phyloP scores from a whole-genome alignment of 2,113 vertebrate genomes.

The Hypocryptadius cinnamomeus region DNA sequence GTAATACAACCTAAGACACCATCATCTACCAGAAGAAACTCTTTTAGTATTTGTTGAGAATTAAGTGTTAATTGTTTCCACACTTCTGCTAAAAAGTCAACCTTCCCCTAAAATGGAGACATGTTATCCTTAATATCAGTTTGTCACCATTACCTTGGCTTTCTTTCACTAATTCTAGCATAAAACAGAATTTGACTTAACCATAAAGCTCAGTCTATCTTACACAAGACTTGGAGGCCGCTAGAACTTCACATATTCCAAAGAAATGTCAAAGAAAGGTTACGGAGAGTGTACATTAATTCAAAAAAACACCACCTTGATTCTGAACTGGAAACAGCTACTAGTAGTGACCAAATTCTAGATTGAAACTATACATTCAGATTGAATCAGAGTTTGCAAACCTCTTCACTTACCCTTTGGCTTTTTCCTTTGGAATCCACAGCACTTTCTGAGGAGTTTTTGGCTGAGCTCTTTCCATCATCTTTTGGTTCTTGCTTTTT shows the following conservation, averaged over 20 bases:
- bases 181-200: background rate
- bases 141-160: background rate
- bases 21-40: background rate
- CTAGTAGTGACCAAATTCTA: background rate
- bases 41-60: background rate
- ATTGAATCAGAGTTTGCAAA: background rate
- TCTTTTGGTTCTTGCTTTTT: conserved; percentile 74
- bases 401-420: conserved; percentile 63
- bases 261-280: background rate
- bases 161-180: background rate
- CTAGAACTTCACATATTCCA: background rate
- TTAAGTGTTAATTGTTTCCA: background rate
- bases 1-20: background rate
- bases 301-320: rapidly evolving
- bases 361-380: background rate
- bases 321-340: background rate
- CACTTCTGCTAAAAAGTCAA: background rate
- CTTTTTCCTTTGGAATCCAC: conserved; percentile 74
- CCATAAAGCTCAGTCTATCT: background rate
- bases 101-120: background rate
- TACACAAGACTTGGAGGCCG: background rate
- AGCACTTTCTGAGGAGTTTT: conserved; percentile 66
- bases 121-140: background rate
- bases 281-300: background rate
- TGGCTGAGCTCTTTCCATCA: conserved; percentile 64